phyloP scores from a whole-genome alignment of 1,140 invertebrate genomes.

The Centruroides vittatus region DNA sequence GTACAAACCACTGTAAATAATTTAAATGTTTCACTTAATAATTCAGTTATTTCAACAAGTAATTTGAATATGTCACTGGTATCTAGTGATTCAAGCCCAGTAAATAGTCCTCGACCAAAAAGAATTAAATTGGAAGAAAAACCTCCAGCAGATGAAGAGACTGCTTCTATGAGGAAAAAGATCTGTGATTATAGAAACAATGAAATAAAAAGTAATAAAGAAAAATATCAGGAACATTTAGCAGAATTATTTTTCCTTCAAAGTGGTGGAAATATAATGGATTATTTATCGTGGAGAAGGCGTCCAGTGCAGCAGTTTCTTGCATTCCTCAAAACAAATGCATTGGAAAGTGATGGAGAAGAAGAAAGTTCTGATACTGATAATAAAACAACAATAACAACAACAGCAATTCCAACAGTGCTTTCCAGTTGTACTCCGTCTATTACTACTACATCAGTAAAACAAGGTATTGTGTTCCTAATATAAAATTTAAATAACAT shows the following conservation, averaged over 20 bases:
- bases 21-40: no score
- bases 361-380: slow-evolving; percentile 27
- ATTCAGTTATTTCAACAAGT: no score
- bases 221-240: slow-evolving; percentile 58
- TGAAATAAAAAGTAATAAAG: slow-evolving; percentile 22
- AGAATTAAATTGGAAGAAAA: slow-evolving; percentile 28
- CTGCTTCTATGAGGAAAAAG: slow-evolving; percentile 22
- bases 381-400: not conserved
- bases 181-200: slow-evolving; percentile 23
- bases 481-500: no score
- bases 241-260: slow-evolving; percentile 73
- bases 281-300: slow-evolving; percentile 66
- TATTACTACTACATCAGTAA: not conserved
- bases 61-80: no score
- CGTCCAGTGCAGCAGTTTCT: slow-evolving; percentile 53
- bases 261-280: slow-evolving; percentile 70
- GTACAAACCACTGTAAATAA: no score
- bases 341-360: slow-evolving; percentile 50
- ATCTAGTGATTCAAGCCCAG: no score
- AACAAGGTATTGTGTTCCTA: not conserved
- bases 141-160: slow-evolving; percentile 22
- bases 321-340: slow-evolving; percentile 55
- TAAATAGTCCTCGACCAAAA: slow-evolving; percentile 20
- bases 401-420: not conserved
- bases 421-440: not conserved